Base-by-base conservation (phyloP, 2,113 vertebrate species). In the Cyanoderma ruficeps region DNA sequence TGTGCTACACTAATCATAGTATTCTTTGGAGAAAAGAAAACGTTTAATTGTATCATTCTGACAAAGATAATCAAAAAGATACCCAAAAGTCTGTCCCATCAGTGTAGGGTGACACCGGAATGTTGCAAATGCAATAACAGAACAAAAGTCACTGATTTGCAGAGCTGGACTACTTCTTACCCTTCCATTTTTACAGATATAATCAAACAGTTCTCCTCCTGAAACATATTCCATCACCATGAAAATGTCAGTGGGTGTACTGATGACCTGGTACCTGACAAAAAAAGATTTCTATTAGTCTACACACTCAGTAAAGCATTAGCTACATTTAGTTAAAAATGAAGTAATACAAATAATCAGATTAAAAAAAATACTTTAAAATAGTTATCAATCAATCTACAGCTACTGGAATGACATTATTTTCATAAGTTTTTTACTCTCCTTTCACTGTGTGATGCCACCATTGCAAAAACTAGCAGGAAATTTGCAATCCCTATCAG, bases 201-300 rank as follows among this genome's bases (percentile, higher is more conserved):
- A 99, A 98, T 99, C 99, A 92, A 99, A 99, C 57, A 99, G 98
- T 97, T 99, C 99, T 96, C 99, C 99, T 90, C 99, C 99, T 37
- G 99, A 99, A 96, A 99, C 99, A 96, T 99, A 99, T 84, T 99
- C 99, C 99, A 99, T 99, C 93, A 99, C 99, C 99, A 99, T 99
- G 98, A 99, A 99, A 97, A 99, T 99, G 97, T 99, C 99, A 92
- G 99, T 99, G 25, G 99, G 99, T 93, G 99, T 99, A 98, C 99
- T 99, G 96, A 99, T 99, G 96, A 99, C 99, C 96, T 99, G 99
- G 98, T 99, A 99, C 97, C 99, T 99, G 97, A 41, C 89, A 94
- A 92, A 93, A 81, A 60, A 97, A 97, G 41, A n/a, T 59, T 97
- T 91, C 69, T 68, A n/a, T 97, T 96, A 97, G 91, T 81, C 64